phyloP scores from a whole-genome alignment of 2,113 vertebrate genomes.

The Paramisgurnus dabryanus region DNA sequence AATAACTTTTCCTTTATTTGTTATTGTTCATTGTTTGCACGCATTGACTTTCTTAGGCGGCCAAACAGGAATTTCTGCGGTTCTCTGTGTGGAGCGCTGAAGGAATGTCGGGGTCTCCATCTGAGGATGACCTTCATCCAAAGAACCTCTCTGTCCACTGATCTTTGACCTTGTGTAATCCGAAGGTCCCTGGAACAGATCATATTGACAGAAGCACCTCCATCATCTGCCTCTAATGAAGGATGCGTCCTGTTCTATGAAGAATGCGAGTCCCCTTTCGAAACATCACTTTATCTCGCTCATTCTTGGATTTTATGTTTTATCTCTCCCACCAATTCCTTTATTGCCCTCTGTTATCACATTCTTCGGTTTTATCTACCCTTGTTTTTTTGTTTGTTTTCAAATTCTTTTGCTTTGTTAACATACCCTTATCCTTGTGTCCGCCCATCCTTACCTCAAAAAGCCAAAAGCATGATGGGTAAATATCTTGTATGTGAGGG shows the following conservation, averaged over 20 bases:
- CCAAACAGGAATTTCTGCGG: constrained; percentile 25
- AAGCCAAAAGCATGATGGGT: constrained; percentile 8
- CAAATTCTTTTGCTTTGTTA: constrained; percentile 20
- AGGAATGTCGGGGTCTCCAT: constrained; percentile 71
- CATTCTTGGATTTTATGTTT: constrained; percentile 6
- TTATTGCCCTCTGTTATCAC: constrained; percentile 34
- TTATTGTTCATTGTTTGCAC: neutral
- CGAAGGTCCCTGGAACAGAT: constrained; percentile 62
- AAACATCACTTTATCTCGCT: constrained; percentile 28
- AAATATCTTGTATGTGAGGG: constrained; percentile 10
- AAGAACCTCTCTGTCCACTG: constrained; percentile 62
- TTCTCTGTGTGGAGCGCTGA: neutral
- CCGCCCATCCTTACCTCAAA: neutral
- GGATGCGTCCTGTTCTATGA: constrained; percentile 11
- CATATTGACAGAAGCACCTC: constrained; percentile 44
- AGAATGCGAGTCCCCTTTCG: neutral
- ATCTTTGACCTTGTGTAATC: constrained; percentile 71
- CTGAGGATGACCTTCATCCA: constrained; percentile 70
- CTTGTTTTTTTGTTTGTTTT: neutral
- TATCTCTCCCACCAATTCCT: constrained; percentile 6
- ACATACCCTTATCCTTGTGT: constrained; percentile 16
- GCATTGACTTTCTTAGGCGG: constrained; percentile 27
- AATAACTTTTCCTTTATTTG: neutral
- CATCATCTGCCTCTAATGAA: constrained; percentile 25
- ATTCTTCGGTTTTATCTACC: constrained; percentile 11